These are phyloP conservation scores for Ctenopoma multispine DNA, from an alignment of 2,797 vertebrate species.

Conservation along the genomic window DNA sequence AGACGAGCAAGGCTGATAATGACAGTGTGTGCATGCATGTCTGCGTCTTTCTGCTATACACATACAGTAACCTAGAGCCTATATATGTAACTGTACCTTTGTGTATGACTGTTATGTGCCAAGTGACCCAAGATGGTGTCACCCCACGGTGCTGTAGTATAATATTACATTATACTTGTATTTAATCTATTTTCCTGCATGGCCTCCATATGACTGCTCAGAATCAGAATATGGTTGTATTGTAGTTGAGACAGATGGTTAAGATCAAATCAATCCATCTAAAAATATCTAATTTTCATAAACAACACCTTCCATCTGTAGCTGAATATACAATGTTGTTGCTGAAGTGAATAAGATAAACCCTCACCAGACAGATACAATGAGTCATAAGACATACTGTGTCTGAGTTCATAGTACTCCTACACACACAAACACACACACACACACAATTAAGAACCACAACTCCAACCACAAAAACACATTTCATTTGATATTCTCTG, in stretches of 20 bases:
- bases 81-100: neutral
- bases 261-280: too few species aligned
- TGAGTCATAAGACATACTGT: slow-evolving; percentile 57
- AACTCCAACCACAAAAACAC: slow-evolving; percentile 19
- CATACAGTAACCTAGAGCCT: neutral
- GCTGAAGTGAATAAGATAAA: slow-evolving; percentile 36
- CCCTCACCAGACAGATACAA: slow-evolving; percentile 52
- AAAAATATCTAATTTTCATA: neutral
- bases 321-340: slow-evolving; percentile 1
- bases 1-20: slow-evolving; percentile 24
- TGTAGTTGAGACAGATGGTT: too few species aligned
- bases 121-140: neutral
- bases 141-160: neutral
- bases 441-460: slow-evolving; percentile 23
- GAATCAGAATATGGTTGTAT: too few species aligned
- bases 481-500: slow-evolving; percentile 13
- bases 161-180: too few species aligned
- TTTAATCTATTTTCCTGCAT: neutral
- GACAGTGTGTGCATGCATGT: slow-evolving; percentile 2
- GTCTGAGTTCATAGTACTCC: slow-evolving; percentile 59
- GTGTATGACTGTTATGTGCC: neutral
- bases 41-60: slow-evolving; percentile 1
- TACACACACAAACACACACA: slow-evolving; percentile 23
- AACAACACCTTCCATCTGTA: slow-evolving; percentile 21
- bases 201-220: neutral